Base-by-base conservation (phyloP, 2,888 invertebrate genomes). In the Chloroclysta siterata region DNA sequence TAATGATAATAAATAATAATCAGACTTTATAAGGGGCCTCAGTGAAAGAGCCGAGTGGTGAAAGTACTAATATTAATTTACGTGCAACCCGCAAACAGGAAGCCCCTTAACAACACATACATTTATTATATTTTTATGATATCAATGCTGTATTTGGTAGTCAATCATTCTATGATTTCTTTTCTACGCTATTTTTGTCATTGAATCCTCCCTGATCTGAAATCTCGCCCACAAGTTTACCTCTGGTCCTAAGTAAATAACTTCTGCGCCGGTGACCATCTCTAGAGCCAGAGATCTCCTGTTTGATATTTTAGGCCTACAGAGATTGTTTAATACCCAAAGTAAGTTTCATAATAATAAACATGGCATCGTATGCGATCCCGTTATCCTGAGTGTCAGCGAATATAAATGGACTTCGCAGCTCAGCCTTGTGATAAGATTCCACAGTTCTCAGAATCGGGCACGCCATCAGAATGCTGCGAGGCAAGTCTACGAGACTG, bases 381-480 rank as follows among this genome's bases (percentile, higher is more conserved):
- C 60, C 57, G 54, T 55, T 58, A 58, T 61, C 36, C 36, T 11
- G 11, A 53, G 59, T 61, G 47, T 60, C 53, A 57, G 56, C 60
- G 47, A 65, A 60, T 60, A 41, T 65, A 54, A 55, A 62, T 56
- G 41, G 53, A 51, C 22, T 47, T 44, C 41, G 57, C 52, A 61
- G 55, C 47, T 46, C 57, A 50, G 63, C 60, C 62, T 53, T 57
- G 56, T 68, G 54, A 66, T 58, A 65, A 54, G 50, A 63, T 53
- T 62, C 46, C 48, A 41, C 58, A 59, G 22, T 63, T 69, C 67
- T 53, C 52, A 53, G 56, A 68, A 66, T 61, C 55, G 29, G 56
- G 51, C 54, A 63, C 53, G 63, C 65, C 55, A 59, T 65, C 55
- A 65, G 57, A 68, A 66, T 66, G 65, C 66, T 48, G 60, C 58